Percentiles rank a stretch among this genome's conserved stretches.
phyloP scores from a whole-genome alignment of 2,888 invertebrate genomes.

The Leucophora obtusa region DNA sequence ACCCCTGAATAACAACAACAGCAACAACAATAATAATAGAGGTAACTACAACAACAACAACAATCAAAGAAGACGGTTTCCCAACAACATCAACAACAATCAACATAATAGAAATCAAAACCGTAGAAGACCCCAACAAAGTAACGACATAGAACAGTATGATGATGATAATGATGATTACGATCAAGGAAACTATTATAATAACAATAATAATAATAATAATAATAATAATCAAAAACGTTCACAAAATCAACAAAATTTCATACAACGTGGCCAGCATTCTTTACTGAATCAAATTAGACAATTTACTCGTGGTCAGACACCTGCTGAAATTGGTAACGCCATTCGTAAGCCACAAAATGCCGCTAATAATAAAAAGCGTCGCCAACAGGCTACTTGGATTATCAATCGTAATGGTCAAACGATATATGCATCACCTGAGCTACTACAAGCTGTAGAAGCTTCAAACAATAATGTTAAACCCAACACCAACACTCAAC shows the following conservation, averaged over 20 bases:
- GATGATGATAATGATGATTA: conserved; percentile 31
- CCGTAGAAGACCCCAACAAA: conserved; percentile 15
- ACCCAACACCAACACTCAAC: conserved; percentile 62
- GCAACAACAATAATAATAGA: conserved; percentile 14
- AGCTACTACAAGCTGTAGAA: conserved; percentile 59
- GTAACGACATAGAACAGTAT: conserved; percentile 9
- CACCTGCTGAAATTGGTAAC: conserved; percentile 66
- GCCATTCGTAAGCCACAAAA: conserved; percentile 60
- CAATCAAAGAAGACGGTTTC: conserved; percentile 12
- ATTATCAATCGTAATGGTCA: conserved; percentile 73
- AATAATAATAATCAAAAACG: conserved; percentile 47
- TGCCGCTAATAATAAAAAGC: conserved; percentile 58
- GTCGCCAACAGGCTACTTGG: conserved; percentile 69
- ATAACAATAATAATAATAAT: conserved; percentile 25
- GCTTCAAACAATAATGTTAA: background rate
- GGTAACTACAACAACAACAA: conserved; percentile 1
- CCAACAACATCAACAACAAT: conserved; percentile 12
- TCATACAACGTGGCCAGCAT: conserved; percentile 72
- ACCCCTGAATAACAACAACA: conserved; percentile 51
- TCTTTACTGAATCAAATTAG: conserved; percentile 71
- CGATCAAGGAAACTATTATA: conserved; percentile 45
- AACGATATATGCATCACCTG: conserved; percentile 70
- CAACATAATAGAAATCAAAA: conserved; percentile 30
- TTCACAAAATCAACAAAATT: conserved; percentile 65
- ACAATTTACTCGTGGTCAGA: conserved; percentile 70